These are phyloP conservation scores for Ennomos quercinarius DNA, from an alignment of 2,888 invertebrate species.

Conservation along the genomic window DNA sequence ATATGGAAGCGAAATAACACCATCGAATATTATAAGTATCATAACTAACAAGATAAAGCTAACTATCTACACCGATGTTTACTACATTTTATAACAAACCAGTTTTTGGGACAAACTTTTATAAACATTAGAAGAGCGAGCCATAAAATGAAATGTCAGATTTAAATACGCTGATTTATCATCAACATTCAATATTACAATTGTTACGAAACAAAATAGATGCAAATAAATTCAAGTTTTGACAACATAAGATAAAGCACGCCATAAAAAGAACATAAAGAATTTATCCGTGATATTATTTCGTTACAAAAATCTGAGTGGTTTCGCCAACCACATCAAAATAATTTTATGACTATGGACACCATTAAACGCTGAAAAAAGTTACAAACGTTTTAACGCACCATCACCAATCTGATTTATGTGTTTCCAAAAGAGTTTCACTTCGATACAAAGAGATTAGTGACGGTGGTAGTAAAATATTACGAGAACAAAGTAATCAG, in stretches of 20 bases:
- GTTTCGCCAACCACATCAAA: slow-evolving; percentile 54
- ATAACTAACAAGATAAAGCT: slow-evolving; percentile 16
- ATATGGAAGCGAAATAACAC: slow-evolving; percentile 24
- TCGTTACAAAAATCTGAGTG: slow-evolving; percentile 41
- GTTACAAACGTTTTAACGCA: slow-evolving; percentile 55
- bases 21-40: slow-evolving; percentile 14
- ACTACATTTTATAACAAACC: slow-evolving; percentile 8
- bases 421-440: slow-evolving; percentile 55
- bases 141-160: slow-evolving; percentile 19
- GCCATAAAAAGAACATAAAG: slow-evolving; percentile 42
- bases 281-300: slow-evolving; percentile 39
- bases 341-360: slow-evolving; percentile 47
- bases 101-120: slow-evolving; percentile 20
- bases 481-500: slow-evolving; percentile 67
- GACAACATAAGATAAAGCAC: slow-evolving; percentile 39
- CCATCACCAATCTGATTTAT: slow-evolving; percentile 56
- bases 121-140: slow-evolving; percentile 14
- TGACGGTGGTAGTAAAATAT: slow-evolving; percentile 56
- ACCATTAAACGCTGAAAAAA: slow-evolving; percentile 49
- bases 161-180: slow-evolving; percentile 29
- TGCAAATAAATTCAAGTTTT: slow-evolving; percentile 39
- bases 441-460: slow-evolving; percentile 51
- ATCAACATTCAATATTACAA: slow-evolving; percentile 25
- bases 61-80: slow-evolving; percentile 14
- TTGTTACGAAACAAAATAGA: slow-evolving; percentile 32